These are phyloP conservation scores for Sarcophaga peregrina DNA, from an alignment of 1,140 invertebrate species.

Conservation along the genomic window DNA sequence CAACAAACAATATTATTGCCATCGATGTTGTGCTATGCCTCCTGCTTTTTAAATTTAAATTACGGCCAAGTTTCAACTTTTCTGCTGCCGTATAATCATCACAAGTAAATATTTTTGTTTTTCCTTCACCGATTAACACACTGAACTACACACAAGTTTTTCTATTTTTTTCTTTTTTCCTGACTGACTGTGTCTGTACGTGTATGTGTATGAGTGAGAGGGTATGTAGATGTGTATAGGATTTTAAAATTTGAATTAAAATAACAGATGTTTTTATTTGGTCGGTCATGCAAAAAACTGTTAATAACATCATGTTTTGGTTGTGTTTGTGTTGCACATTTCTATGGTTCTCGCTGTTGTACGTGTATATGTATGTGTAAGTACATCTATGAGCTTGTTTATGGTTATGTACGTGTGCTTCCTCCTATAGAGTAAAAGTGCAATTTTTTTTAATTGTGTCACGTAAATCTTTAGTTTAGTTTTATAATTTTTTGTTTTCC, in stretches of 20 bases:
- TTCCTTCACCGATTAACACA: background rate
- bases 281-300: conserved; percentile 38
- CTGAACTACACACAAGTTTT: background rate
- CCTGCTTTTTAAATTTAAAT: conserved; percentile 28
- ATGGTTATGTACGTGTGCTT: background rate
- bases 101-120: too few species aligned
- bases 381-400: too few species aligned
- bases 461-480: conserved; percentile 41
- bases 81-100: too few species aligned
- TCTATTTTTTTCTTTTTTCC: background rate
- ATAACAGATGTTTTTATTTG: conserved; percentile 36
- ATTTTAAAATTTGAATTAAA: conserved; percentile 1
- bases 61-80: conserved; percentile 14
- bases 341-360: too few species aligned
- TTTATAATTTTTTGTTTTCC: conserved; percentile 3
- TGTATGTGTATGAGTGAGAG: background rate
- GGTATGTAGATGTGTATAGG: background rate
- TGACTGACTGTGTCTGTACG: too few species aligned
- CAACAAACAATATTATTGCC: too few species aligned
- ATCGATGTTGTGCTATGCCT: background rate
- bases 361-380: too few species aligned
- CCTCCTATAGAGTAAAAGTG: conserved; percentile 22
- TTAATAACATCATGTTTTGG: conserved; percentile 36
- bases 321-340: background rate
- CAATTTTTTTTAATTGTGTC: conserved; percentile 40